These are phyloP conservation scores for Chymomyza fuscimana DNA, from an alignment of 2,888 invertebrate species.

Conservation along the genomic window DNA sequence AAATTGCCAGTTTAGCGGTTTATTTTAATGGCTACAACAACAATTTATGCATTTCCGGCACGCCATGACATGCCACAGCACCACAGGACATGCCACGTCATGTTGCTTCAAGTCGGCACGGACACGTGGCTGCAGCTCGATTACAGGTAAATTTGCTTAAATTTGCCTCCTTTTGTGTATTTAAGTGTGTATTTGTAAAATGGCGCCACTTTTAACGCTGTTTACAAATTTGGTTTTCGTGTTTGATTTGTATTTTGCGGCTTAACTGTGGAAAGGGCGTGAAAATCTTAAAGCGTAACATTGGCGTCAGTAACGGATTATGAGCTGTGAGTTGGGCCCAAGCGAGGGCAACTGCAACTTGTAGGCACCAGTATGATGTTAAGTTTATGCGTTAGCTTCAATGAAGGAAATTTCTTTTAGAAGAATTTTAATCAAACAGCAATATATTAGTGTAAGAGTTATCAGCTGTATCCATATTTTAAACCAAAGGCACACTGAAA, in stretches of 20 bases:
- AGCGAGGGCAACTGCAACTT: too few relatives aligned
- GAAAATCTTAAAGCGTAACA: neutral
- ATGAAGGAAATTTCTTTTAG: too few relatives aligned
- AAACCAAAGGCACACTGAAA: too few relatives aligned
- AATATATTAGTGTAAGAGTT: too few relatives aligned
- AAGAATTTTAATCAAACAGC: too few relatives aligned
- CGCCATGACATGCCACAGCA: constrained; percentile 18
- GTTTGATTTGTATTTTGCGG: constrained; percentile 62
- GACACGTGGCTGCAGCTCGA: constrained; percentile 19
- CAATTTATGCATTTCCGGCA: constrained; percentile 66
- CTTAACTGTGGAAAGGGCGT: constrained; percentile 30
- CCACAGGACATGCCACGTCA: neutral
- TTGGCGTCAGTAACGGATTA: too few relatives aligned
- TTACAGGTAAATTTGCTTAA: constrained; percentile 44
- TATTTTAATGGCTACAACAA: constrained; percentile 76
- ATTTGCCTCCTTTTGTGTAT: constrained; percentile 41
- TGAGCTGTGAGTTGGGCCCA: too few relatives aligned
- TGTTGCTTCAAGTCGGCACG: neutral
- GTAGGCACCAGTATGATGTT: too few relatives aligned
- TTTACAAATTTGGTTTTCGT: constrained; percentile 75
- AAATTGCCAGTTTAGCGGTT: constrained; percentile 76
- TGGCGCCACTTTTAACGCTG: constrained; percentile 61
- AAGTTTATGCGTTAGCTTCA: too few relatives aligned
- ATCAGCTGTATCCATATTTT: too few relatives aligned
- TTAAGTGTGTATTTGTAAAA: constrained; percentile 25